Evolutionary conservation across 2,888 invertebrate species (phyloP).

Genomic region (Chrysotoxum bicinctum): DNA sequence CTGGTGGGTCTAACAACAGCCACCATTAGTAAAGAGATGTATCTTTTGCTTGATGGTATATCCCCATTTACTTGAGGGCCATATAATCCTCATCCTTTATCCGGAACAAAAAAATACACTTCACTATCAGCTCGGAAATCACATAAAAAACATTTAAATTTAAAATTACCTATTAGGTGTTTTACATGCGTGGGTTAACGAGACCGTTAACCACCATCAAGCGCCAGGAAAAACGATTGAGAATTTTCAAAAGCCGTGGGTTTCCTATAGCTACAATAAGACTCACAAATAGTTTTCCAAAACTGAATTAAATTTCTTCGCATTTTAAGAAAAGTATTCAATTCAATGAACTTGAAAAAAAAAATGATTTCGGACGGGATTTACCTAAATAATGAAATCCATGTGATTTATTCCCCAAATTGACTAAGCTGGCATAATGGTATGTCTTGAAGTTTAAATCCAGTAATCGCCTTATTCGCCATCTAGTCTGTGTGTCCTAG

Average conservation of each 20-base stretch:
- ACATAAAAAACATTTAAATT: constrained; percentile 10
- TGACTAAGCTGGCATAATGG: neutral
- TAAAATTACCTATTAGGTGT: constrained; percentile 2
- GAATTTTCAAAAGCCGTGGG: neutral
- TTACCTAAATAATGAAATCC: constrained; percentile 41
- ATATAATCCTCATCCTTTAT: neutral
- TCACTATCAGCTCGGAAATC: constrained; percentile 10
- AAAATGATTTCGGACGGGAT: neutral
- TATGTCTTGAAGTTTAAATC: constrained; percentile 29
- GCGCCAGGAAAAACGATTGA: neutral
- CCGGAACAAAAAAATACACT: neutral
- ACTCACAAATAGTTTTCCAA: neutral
- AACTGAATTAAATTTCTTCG: neutral
- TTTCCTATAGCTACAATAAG: neutral
- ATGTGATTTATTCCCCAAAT: constrained; percentile 44
- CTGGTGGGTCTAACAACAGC: neutral
- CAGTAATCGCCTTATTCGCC: constrained; percentile 22
- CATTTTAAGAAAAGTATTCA: neutral
- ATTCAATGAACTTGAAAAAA: neutral
- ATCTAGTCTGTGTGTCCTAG: constrained; percentile 40
- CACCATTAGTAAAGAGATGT: neutral
- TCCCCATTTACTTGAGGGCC: constrained; percentile 1
- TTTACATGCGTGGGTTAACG: neutral
- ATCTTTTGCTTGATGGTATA: neutral
- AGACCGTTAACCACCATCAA: neutral